Conservation (phyloP, 2,113 vertebrate species). For the Leuciscus idus region DNA sequence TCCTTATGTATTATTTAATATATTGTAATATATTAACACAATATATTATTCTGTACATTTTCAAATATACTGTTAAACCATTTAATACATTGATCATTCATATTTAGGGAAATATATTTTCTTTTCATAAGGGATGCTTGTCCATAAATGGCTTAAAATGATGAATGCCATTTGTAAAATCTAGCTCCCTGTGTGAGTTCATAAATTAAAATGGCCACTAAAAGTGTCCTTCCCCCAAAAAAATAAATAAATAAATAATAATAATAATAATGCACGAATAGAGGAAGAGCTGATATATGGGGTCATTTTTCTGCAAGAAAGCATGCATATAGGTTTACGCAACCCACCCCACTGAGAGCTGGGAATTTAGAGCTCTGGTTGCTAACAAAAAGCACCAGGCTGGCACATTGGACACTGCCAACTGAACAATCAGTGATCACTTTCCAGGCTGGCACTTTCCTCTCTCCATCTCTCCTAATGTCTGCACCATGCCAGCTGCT, state of each 20-base stretch:
- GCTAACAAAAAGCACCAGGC: constrained; percentile 69
- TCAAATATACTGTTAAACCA: too few relatives aligned
- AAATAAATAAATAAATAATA: too few relatives aligned
- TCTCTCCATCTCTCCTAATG: constrained; percentile 73
- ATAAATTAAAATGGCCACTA: constrained; percentile 67
- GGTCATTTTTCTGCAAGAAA: constrained; percentile 49
- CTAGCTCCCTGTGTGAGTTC: background rate
- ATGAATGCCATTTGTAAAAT: background rate
- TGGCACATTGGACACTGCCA: constrained; percentile 71
- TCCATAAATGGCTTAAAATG: background rate
- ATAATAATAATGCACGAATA: constrained; percentile 59
- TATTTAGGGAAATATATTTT: too few relatives aligned
- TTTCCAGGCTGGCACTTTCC: constrained; percentile 71
- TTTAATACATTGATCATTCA: too few relatives aligned
- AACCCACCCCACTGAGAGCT: constrained; percentile 39
- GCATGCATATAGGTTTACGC: constrained; percentile 54
- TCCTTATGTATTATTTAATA: too few relatives aligned
- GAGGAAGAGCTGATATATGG: constrained; percentile 41
- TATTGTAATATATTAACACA: too few relatives aligned
- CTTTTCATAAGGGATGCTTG: background rate
- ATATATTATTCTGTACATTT: too few relatives aligned
- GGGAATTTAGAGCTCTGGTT: constrained; percentile 46
- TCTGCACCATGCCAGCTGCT: constrained; percentile 72
- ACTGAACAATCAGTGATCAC: constrained; percentile 76
- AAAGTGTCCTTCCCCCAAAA: constrained; percentile 66